phyloP scores from a whole-genome alignment of 2,797 vertebrate species.

The Falco rusticolus region DNA sequence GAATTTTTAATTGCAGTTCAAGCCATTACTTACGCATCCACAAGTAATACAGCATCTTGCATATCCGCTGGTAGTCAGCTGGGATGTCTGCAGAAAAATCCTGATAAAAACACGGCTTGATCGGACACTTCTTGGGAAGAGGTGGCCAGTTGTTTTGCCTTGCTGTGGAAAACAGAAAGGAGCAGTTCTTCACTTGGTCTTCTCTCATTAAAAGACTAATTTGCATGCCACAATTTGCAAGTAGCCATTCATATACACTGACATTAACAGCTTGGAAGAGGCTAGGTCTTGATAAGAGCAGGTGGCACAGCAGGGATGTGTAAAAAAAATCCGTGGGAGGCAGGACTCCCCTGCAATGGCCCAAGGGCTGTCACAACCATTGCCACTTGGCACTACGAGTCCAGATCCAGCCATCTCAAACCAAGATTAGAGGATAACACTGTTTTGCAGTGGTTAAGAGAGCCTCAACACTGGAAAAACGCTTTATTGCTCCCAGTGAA shows the following conservation, averaged over 20 bases:
- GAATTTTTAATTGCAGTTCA: background rate
- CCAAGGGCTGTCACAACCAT: background rate
- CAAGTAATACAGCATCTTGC: conserved; percentile 97
- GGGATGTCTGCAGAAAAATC: conserved; percentile 95
- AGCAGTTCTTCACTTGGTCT: background rate
- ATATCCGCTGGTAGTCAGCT: conserved; percentile 86
- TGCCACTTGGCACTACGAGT: background rate
- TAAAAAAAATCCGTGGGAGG: background rate
- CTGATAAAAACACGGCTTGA: conserved; percentile 97
- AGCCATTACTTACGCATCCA: conserved; percentile 91
- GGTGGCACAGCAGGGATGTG: background rate
- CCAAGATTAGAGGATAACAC: background rate
- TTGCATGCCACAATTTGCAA: fast-evolving
- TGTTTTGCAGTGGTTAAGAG: background rate
- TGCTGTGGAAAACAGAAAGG: conserved; percentile 68
- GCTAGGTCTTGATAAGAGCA: background rate
- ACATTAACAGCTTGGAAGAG: background rate
- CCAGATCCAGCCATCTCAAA: background rate
- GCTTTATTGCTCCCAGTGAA: background rate
- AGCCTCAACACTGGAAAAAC: background rate
- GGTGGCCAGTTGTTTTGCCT: conserved; percentile 96
- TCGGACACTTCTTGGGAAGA: conserved; percentile 87
- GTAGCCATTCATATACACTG: fast-evolving
- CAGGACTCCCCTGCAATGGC: background rate
- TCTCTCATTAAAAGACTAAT: fast-evolving